Evolutionary conservation across 2,888 invertebrate genomes (phyloP).

Genomic region (Tortrix viridana): DNA sequence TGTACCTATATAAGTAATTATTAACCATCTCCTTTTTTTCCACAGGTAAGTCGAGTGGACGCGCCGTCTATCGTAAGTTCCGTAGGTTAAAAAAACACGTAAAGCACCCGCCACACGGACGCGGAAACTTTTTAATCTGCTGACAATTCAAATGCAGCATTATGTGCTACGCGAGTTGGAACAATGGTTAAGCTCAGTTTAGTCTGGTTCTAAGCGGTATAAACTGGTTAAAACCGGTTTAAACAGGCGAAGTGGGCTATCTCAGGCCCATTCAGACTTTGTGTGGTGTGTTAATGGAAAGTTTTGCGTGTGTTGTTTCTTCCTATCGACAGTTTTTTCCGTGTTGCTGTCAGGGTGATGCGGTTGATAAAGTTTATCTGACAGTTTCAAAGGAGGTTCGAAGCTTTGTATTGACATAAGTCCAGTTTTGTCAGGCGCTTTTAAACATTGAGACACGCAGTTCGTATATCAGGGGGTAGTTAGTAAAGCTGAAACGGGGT

Average conservation of each 20-base stretch:
- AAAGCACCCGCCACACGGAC: conserved; percentile 48
- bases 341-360: conserved; percentile 31
- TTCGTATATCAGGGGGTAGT: too few species aligned
- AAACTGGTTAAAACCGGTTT: conserved; percentile 40
- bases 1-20: not conserved
- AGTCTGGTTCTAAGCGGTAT: conserved; percentile 37
- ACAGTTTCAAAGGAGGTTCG: conserved; percentile 21
- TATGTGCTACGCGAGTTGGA: conserved; percentile 41
- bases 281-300: conserved; percentile 42
- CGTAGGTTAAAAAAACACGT: conserved; percentile 28
- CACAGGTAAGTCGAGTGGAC: conserved; percentile 27
- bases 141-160: conserved; percentile 44
- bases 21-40: conserved; percentile 18
- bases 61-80: conserved; percentile 15
- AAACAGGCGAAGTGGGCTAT: conserved; percentile 46
- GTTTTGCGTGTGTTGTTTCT: conserved; percentile 41
- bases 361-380: conserved; percentile 29
- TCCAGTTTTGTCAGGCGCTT: too few species aligned
- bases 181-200: conserved; percentile 40
- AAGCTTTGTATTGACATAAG: conserved; percentile 2
- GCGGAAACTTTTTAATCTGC: conserved; percentile 48
- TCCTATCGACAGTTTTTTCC: conserved; percentile 41
- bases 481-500: too few species aligned
- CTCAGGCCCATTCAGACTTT: conserved; percentile 40
- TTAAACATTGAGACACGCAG: too few species aligned